phyloP scores from a whole-genome alignment of 2,888 invertebrate species.

The Rugalucina vietnamica region DNA sequence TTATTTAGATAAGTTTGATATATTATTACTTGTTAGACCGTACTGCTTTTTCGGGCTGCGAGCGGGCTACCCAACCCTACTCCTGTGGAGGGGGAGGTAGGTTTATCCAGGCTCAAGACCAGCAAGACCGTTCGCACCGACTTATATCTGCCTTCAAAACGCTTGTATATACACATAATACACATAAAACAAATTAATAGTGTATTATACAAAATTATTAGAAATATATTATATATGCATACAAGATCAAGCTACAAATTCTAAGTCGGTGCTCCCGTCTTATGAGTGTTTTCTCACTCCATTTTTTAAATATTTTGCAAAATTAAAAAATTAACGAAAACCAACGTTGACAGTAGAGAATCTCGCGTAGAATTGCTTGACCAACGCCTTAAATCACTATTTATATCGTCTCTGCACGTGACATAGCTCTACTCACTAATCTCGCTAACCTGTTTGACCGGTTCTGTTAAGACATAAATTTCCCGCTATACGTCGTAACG shows the following conservation, averaged over 20 bases:
- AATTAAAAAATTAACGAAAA: too few relatives aligned
- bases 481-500: too few relatives aligned
- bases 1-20: too few relatives aligned
- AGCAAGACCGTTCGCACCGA: background rate
- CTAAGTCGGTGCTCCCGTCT: background rate
- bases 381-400: too few relatives aligned
- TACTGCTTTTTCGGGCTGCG: background rate
- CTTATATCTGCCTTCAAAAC: background rate
- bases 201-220: background rate
- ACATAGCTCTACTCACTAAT: too few relatives aligned
- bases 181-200: background rate
- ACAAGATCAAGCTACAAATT: background rate
- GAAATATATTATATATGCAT: background rate
- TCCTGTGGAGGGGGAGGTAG: slow-evolving; percentile 4
- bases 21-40: background rate
- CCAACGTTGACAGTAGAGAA: too few relatives aligned
- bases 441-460: too few relatives aligned
- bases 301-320: too few relatives aligned
- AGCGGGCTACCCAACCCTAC: slow-evolving; percentile 1
- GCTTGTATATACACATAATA: background rate
- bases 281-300: slow-evolving; percentile 4
- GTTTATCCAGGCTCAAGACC: background rate
- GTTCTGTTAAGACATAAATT: too few relatives aligned
- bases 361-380: too few relatives aligned
- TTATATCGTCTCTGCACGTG: too few relatives aligned